phyloP scores from a whole-genome alignment of 2,888 invertebrate genomes.

The Odontocerum albicorne region DNA sequence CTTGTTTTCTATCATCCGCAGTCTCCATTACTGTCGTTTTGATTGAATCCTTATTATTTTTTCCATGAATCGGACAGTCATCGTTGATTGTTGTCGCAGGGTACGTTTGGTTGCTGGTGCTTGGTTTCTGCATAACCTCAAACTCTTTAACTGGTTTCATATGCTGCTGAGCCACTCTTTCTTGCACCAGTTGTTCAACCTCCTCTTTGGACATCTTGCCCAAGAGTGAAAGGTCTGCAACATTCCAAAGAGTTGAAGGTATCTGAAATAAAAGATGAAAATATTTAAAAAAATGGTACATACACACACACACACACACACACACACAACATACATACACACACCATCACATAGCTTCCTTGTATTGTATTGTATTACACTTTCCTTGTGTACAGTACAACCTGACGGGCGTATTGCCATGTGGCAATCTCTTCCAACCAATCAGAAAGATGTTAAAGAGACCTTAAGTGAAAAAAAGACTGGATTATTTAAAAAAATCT shows the following conservation, averaged over 20 bases:
- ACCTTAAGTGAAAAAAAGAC: too few relatives aligned
- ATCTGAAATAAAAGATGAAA: conserved; percentile 39
- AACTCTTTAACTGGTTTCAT: background rate
- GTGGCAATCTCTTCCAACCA: too few relatives aligned
- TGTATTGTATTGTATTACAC: too few relatives aligned
- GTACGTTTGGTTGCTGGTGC: background rate
- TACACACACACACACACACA: too few relatives aligned
- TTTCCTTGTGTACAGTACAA: too few relatives aligned
- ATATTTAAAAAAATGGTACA: background rate
- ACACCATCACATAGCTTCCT: too few relatives aligned
- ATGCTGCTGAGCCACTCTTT: conserved; percentile 58
- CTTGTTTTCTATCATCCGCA: too few relatives aligned
- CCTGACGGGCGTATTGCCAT: too few relatives aligned
- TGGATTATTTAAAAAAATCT: too few relatives aligned
- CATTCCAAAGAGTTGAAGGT: conserved; percentile 72
- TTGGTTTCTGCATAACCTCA: background rate
- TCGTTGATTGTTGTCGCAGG: background rate
- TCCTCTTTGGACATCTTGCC: conserved; percentile 63
- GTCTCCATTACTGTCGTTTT: too few relatives aligned
- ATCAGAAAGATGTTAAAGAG: too few relatives aligned
- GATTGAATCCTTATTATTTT: too few relatives aligned
- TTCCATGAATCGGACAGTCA: conserved; percentile 17
- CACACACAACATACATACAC: background rate
- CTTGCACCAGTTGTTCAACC: conserved; percentile 63
- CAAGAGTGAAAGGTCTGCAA: conserved; percentile 66